These are phyloP conservation scores for Cricetomys ansorgei DNA, from an alignment of 2,113 vertebrate genomes.

Conservation along the genomic window DNA sequence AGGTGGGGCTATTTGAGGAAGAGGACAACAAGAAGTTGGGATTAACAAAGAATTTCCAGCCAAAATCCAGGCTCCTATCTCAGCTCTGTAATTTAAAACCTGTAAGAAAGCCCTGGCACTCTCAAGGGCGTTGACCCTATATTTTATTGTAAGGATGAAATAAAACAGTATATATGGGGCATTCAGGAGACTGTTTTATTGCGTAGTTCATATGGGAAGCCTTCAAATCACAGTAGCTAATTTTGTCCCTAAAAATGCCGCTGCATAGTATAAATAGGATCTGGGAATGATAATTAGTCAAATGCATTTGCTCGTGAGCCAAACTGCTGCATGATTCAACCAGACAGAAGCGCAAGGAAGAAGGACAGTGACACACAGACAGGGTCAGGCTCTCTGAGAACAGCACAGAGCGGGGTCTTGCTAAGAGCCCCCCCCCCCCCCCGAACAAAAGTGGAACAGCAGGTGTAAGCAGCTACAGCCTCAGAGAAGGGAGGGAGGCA, in stretches of 20 bases:
- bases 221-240: constrained; percentile 37
- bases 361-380: not conserved
- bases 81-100: not conserved
- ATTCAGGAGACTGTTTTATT: not conserved
- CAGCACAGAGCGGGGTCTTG: rapidly evolving
- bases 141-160: not conserved
- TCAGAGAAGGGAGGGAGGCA: not conserved
- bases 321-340: constrained; percentile 46
- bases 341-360: constrained; percentile 18
- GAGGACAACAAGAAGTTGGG: rapidly evolving
- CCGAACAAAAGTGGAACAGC: rapidly evolving
- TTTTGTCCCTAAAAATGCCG: constrained; percentile 40
- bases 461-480: not conserved
- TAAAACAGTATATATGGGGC: not conserved
- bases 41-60: not conserved
- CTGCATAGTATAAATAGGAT: constrained; percentile 34
- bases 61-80: not conserved
- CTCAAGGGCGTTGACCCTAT: rapidly evolving
- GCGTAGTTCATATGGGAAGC: not conserved
- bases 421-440: rapidly evolving
- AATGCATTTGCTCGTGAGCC: constrained; percentile 45
- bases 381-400: not conserved
- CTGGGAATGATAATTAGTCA: constrained; percentile 65
- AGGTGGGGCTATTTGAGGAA: not conserved
- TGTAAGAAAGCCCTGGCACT: not conserved